Base-by-base conservation (phyloP, 2,888 invertebrate species). In the Lasioglossum pauxillum region DNA sequence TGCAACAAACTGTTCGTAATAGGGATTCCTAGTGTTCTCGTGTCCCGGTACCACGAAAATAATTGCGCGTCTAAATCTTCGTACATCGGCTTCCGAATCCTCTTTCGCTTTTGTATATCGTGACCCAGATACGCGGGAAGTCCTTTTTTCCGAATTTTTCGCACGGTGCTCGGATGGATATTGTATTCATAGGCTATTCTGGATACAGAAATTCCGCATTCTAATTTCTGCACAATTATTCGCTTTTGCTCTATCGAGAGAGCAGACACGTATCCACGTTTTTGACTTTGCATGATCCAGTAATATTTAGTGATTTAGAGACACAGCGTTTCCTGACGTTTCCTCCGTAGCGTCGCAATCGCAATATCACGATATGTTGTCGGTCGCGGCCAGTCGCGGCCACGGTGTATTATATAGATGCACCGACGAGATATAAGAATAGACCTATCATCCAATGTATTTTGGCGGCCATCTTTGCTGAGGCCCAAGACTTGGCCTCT, bases 231-330 rank as follows among this genome's bases (percentile, higher is more conserved):
- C 7, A 31, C 31, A 49, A 74, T 49, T 27, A 49, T 31, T 23
- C 27, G 31, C 10, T 49, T 74, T 35, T 74, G 74, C 49, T 46
- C 49, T 49, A 74, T 74, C 12, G 74, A 74, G 19, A 74, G 74
- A 64, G 64, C 64, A 31, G 64, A 64, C 19, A 64, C 64, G 31
- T 64, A 64, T 64, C 64, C 64, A 31, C 64, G 64, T 8, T 64
- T 64, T 19, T 64, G 64, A 64, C 1, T 64, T 31, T 64, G 64
- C 64, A 64, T 64, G 64, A 19, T 64, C 10, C 23, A 60, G n/a
- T n/a, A n/a, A n/a, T n/a, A n/a, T n/a, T n/a, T n/a, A n/a, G n/a
- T n/a, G n/a, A n/a, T n/a, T n/a, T n/a, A n/a, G 60, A 2, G 60
- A 31, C 31, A 5, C 31, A 27, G 31, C 16, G 60, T 64, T 64